phyloP scores from a whole-genome alignment of 2,113 vertebrate species.

The Lepisosteus oculatus region DNA sequence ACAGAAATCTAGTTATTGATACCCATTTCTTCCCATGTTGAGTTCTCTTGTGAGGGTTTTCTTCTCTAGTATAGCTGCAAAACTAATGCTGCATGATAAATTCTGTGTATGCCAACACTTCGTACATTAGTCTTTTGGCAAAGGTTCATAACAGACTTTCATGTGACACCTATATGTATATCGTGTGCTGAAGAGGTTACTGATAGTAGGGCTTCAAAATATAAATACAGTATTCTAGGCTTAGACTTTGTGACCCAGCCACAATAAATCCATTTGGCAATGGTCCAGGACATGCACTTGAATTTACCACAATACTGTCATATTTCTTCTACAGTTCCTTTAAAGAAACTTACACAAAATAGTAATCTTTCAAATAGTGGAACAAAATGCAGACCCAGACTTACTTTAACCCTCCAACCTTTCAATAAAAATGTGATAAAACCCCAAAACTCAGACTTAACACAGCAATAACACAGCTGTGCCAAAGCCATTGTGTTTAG shows the following conservation, averaged over 20 bases:
- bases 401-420: constrained; percentile 58
- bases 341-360: constrained; percentile 56
- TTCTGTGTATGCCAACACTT: neutral
- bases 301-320: constrained; percentile 55
- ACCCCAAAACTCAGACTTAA: neutral
- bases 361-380: constrained; percentile 56
- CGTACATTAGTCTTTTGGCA: constrained; percentile 3
- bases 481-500: constrained; percentile 1
- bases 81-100: neutral
- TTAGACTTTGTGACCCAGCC: constrained; percentile 53
- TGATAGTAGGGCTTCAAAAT: neutral
- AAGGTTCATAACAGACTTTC: constrained; percentile 2
- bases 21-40: constrained; percentile 6
- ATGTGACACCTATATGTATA: constrained; percentile 1
- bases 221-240: constrained; percentile 41
- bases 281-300: constrained; percentile 42
- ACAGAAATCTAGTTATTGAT: constrained; percentile 14
- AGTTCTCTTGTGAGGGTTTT: neutral
- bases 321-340: constrained; percentile 50
- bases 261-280: constrained; percentile 52
- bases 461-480: constrained; percentile 11
- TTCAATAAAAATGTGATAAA: constrained; percentile 33
- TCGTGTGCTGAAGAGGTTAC: constrained; percentile 1
- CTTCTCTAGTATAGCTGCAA: constrained; percentile 12
- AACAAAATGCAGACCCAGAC: constrained; percentile 50